Conservation (phyloP, 2,888 invertebrate species). For the Philereme transversata region DNA sequence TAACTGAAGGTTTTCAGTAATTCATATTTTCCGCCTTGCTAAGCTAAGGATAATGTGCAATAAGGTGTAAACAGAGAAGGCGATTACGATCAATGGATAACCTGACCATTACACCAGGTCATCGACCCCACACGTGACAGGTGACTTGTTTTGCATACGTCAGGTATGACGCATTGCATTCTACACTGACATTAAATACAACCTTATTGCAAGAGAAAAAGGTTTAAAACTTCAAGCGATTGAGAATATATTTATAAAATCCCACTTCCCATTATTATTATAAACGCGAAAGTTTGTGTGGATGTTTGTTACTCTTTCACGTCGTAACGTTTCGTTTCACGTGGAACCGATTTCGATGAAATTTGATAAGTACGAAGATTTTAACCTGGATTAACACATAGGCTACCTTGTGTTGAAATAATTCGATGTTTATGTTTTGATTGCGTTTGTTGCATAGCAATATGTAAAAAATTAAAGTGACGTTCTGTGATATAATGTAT, state of each 20-base stretch:
- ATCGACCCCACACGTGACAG: slow-evolving; percentile 36
- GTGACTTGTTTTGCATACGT: slow-evolving; percentile 35
- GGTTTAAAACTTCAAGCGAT: neutral
- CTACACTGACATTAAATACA: slow-evolving; percentile 6
- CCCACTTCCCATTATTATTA: too few species aligned
- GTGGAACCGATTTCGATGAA: too few species aligned
- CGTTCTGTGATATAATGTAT: neutral
- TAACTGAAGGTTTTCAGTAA: too few species aligned
- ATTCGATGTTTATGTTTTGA: slow-evolving; percentile 1
- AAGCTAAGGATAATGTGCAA: slow-evolving; percentile 3
- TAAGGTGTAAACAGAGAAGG: slow-evolving; percentile 11
- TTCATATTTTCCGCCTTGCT: neutral
- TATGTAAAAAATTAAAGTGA: neutral
- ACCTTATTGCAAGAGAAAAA: slow-evolving; percentile 2
- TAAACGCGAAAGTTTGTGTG: too few species aligned
- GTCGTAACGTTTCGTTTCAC: too few species aligned
- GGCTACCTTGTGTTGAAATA: too few species aligned
- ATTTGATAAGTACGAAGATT: too few species aligned
- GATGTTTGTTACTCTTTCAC: too few species aligned
- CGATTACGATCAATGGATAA: slow-evolving; percentile 29
- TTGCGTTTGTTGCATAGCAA: slow-evolving; percentile 12
- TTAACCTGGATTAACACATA: too few species aligned
- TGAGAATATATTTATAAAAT: neutral
- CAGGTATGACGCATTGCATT: slow-evolving; percentile 32
- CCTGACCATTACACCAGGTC: slow-evolving; percentile 30